Conservation (phyloP, 2,113 vertebrate species). For the Arizona elegans region DNA sequence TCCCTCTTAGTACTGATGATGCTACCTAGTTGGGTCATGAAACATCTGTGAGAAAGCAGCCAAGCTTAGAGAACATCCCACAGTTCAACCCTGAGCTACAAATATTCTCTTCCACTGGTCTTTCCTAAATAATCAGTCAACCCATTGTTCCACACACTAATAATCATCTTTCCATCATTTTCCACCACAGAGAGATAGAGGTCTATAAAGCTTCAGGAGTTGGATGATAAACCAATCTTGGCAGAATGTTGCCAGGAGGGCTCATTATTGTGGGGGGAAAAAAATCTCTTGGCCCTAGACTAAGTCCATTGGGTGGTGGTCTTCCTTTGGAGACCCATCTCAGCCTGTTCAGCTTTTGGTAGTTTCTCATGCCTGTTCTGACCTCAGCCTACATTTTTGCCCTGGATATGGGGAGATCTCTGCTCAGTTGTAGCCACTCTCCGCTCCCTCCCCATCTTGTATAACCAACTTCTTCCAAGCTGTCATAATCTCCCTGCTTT, state of each 20-base stretch:
- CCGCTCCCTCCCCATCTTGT: background rate
- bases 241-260: background rate
- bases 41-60: background rate
- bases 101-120: background rate
- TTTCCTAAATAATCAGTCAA: background rate
- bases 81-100: background rate
- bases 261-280: background rate
- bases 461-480: slow-evolving; percentile 44
- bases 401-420: slow-evolving; percentile 17
- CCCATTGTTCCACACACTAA: background rate
- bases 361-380: background rate
- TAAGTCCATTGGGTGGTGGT: too few species aligned
- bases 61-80: background rate
- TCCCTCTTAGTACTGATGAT: background rate
- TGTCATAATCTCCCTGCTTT: slow-evolving; percentile 38
- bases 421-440: background rate
- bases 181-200: background rate
- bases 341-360: background rate
- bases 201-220: background rate
- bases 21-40: background rate
- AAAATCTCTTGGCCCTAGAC: background rate
- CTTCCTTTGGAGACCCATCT: background rate
- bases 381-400: background rate
- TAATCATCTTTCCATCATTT: background rate
- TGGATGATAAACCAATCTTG: background rate